Evolutionary conservation across 1,140 invertebrate genomes (phyloP).

Genomic region (Cherax quadricarinatus): DNA sequence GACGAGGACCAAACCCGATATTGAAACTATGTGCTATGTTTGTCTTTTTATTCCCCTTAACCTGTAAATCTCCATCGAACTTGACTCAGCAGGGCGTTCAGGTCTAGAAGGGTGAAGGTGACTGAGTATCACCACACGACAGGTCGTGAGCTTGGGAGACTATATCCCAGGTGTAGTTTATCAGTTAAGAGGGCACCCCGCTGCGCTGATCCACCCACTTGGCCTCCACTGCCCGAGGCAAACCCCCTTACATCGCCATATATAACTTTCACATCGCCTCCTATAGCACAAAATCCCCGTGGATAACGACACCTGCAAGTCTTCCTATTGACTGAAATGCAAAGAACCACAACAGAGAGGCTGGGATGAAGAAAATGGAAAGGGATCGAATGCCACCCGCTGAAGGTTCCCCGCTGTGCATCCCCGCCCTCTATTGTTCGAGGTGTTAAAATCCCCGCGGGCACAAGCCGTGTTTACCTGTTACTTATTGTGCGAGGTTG

Average conservation of each 20-base stretch:
- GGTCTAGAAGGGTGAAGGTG: too few species aligned
- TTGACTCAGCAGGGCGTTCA: too few species aligned
- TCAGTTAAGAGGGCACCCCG: slow-evolving; percentile 53
- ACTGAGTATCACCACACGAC: not conserved
- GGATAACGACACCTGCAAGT: not conserved
- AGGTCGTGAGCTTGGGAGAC: not conserved
- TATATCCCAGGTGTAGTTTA: slow-evolving; percentile 25
- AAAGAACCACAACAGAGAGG: not conserved
- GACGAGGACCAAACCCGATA: slow-evolving; percentile 44
- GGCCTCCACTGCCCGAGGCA: not conserved
- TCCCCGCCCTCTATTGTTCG: slow-evolving; percentile 70
- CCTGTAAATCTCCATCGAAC: not conserved
- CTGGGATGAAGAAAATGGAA: not conserved
- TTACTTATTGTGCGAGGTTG: slow-evolving; percentile 37
- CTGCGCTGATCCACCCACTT: slow-evolving; percentile 38
- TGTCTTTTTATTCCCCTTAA: too few species aligned
- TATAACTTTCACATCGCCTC: not conserved
- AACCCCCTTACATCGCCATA: slow-evolving; percentile 32
- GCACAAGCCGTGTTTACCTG: slow-evolving; percentile 67
- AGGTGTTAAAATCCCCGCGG: slow-evolving; percentile 68
- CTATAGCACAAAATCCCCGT: not conserved
- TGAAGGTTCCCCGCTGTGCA: slow-evolving; percentile 58
- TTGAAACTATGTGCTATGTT: not conserved
- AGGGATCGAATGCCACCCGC: not conserved
- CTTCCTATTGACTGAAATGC: too few species aligned